phyloP scores from a whole-genome alignment of 2,797 vertebrate genomes.

The Cirrhinus mrigala region DNA sequence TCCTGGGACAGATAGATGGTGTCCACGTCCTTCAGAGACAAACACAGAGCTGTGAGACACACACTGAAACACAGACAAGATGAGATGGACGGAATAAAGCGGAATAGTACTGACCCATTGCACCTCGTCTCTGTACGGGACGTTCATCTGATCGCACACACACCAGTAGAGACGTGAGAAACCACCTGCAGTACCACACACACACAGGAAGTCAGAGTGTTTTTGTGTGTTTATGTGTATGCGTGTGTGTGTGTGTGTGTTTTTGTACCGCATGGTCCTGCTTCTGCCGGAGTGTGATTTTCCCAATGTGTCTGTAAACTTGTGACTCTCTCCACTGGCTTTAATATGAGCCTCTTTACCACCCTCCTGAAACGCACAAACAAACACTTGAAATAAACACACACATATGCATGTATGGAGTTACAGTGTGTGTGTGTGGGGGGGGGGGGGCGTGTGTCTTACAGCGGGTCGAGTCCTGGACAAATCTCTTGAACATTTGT shows the following conservation, averaged over 20 bases:
- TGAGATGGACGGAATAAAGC: not conserved
- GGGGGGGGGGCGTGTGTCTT: conserved; percentile 62
- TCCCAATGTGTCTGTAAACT: conserved; percentile 88
- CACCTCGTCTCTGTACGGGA: conserved; percentile 93
- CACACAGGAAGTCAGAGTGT: not conserved
- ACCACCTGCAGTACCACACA: conserved; percentile 79
- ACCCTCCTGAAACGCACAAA: conserved; percentile 80
- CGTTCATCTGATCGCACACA: conserved; percentile 90
- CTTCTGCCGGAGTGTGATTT: conserved; percentile 84
- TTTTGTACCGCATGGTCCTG: conserved; percentile 90
- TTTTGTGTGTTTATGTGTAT: not conserved
- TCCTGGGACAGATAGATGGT: conserved; percentile 97
- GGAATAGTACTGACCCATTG: conserved; percentile 88
- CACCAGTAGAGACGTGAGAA: conserved; percentile 96
- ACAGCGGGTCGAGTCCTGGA: conserved; percentile 85
- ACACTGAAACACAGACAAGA: not conserved
- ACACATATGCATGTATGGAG: not conserved
- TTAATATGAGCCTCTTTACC: conserved; percentile 90
- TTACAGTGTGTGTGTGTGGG: not conserved
- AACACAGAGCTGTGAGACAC: conserved; percentile 8
- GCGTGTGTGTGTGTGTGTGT: conserved; percentile 15
- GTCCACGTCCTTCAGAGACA: conserved; percentile 88
- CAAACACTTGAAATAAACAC: conserved; percentile 5
- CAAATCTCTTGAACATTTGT: conserved; percentile 85
- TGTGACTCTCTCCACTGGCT: conserved; percentile 84